Percentiles rank a stretch among this genome's conserved stretches.
Conservation (phyloP, 2,888 invertebrate species). For the Agapostemon virescens region DNA sequence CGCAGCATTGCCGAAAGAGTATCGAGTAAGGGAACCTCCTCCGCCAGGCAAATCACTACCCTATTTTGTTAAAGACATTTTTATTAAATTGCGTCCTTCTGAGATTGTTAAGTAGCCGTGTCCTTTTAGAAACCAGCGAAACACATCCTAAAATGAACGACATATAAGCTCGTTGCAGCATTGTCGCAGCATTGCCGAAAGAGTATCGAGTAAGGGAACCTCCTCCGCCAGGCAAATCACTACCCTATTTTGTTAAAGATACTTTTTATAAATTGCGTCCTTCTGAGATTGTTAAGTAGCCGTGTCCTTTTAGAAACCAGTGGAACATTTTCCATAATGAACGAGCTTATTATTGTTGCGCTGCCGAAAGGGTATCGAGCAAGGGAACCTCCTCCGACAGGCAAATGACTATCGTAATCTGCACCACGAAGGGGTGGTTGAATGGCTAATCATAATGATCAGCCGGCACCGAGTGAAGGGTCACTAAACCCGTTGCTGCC, state of each 20-base stretch:
- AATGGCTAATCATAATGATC: slow-evolving; percentile 9
- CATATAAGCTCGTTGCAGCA: too few species aligned
- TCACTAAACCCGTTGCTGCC: slow-evolving; percentile 15
- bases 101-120: not conserved
- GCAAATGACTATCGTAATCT: slow-evolving; percentile 6
- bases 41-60: too few species aligned
- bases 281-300: not conserved
- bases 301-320: not conserved
- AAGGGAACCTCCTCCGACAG: not conserved
- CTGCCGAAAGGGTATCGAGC: not conserved
- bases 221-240: not conserved
- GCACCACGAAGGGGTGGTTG: not conserved
- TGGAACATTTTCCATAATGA: not conserved
- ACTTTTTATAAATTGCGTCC: not conserved
- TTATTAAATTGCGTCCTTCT: not conserved
- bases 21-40: too few species aligned
- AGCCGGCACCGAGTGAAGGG: slow-evolving; percentile 21
- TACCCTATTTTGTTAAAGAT: not conserved
- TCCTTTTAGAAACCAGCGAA: not conserved
- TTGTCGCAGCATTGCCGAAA: not conserved
- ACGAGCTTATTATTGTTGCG: not conserved
- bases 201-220: not conserved
- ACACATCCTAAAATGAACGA: not conserved
- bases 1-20: too few species aligned
- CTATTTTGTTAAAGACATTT: too few species aligned